Evolutionary conservation across 2,113 vertebrate species (phyloP).

Genomic region (Elachura formosa): DNA sequence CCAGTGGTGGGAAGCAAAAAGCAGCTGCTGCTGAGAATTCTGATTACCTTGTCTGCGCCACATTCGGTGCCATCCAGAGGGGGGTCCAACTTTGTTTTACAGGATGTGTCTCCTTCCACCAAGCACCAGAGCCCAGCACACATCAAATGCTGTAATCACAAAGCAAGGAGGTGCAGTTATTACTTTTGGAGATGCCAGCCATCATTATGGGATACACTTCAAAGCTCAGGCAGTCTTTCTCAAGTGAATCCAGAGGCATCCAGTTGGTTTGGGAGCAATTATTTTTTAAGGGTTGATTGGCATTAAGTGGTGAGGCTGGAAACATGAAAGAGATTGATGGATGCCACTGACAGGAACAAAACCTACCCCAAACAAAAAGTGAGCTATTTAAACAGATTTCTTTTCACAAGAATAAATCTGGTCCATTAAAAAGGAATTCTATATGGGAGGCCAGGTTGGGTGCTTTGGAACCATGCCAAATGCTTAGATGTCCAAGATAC

Average conservation of each 20-base stretch:
- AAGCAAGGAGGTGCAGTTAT: slow-evolving; percentile 36
- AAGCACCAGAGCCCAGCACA: slow-evolving; percentile 95
- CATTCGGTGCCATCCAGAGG: slow-evolving; percentile 96
- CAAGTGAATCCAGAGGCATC: slow-evolving; percentile 1
- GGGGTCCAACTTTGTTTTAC: slow-evolving; percentile 97
- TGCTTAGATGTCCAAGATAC: not conserved
- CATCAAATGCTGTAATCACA: slow-evolving; percentile 86
- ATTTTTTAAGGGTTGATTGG: not conserved
- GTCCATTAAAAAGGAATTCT: not conserved
- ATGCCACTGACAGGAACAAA: not conserved
- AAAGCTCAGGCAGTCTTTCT: not conserved
- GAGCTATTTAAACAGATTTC: not conserved
- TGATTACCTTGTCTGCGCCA: slow-evolving; percentile 91
- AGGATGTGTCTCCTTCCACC: slow-evolving; percentile 90
- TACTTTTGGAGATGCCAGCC: not conserved
- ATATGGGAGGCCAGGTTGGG: not conserved
- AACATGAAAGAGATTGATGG: not conserved
- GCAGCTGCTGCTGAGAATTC: not conserved
- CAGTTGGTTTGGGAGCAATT: not conserved
- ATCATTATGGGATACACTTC: not conserved
- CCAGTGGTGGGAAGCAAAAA: not conserved
- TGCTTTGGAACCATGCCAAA: not conserved
- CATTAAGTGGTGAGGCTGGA: not conserved
- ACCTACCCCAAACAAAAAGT: not conserved
- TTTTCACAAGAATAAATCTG: not conserved